Conservation (phyloP, 1,140 invertebrate species). For the Drosophila virilis region DNA sequence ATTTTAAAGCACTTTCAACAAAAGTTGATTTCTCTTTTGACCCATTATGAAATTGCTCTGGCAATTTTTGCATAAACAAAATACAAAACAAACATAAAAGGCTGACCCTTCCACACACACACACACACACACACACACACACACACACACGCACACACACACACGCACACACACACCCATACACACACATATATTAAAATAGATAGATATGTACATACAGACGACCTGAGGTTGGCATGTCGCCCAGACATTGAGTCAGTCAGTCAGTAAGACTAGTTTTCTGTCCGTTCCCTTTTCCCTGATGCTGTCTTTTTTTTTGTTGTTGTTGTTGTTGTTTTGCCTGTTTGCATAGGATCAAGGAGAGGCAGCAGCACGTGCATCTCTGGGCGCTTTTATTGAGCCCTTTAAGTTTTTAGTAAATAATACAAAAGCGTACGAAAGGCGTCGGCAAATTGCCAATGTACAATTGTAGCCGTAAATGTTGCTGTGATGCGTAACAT, state of each 20-base stretch:
- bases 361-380: slow-evolving; percentile 51
- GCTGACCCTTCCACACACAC: slow-evolving; percentile 61
- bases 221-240: slow-evolving; percentile 35
- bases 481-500: slow-evolving; percentile 53
- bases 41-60: slow-evolving; percentile 82
- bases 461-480: slow-evolving; percentile 53
- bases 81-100: slow-evolving; percentile 78
- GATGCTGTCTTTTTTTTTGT: not conserved
- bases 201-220: slow-evolving; percentile 15
- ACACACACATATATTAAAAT: slow-evolving; percentile 8
- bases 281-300: slow-evolving; percentile 24
- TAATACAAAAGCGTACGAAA: slow-evolving; percentile 68
- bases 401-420: slow-evolving; percentile 82
- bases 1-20: slow-evolving; percentile 82
- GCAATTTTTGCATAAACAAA: slow-evolving; percentile 83
- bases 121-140: slow-evolving; percentile 27
- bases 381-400: slow-evolving; percentile 77
- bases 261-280: slow-evolving; percentile 37
- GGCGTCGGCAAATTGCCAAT: slow-evolving; percentile 70
- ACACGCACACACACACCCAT: slow-evolving; percentile 18
- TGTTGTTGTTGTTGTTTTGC: slow-evolving; percentile 8
- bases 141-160: slow-evolving; percentile 27
- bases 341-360: slow-evolving; percentile 78
- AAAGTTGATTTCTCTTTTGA: slow-evolving; percentile 83
- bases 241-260: slow-evolving; percentile 45